A percentile compares a stretch with the other conserved stretches of the same genome.
phyloP scores from a whole-genome alignment of 2,797 vertebrate genomes.

The Chiloscyllium punctatum region DNA sequence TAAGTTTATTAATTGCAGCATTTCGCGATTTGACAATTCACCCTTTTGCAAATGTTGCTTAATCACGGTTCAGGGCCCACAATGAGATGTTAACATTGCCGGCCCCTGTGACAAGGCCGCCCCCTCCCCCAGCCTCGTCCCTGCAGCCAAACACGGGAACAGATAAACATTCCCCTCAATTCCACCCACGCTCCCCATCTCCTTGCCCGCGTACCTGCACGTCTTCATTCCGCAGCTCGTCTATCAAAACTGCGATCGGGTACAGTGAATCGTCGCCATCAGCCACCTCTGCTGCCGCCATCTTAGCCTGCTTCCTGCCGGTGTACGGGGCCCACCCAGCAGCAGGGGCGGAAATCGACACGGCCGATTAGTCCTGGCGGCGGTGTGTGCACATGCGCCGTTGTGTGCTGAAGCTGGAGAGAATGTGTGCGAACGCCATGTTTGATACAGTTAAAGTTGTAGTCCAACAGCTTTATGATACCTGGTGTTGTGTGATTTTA shows the following conservation, averaged over 20 bases:
- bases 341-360: neutral
- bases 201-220: slow-evolving; percentile 60
- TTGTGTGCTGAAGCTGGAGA: neutral
- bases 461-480: too few relatives aligned
- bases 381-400: neutral
- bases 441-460: neutral
- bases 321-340: neutral
- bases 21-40: neutral
- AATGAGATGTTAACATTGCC: neutral
- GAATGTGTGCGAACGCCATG: neutral
- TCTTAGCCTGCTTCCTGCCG: slow-evolving; percentile 53
- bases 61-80: neutral
- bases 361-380: neutral
- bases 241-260: slow-evolving; percentile 77
- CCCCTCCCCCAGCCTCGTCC: neutral
- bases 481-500: too few relatives aligned
- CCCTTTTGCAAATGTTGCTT: neutral
- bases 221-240: slow-evolving; percentile 76
- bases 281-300: slow-evolving; percentile 78
- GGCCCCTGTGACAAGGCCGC: slow-evolving; percentile 34
- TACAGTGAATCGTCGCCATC: slow-evolving; percentile 80
- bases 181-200: neutral
- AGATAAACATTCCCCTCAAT: neutral
- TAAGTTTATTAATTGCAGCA: neutral
- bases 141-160: slow-evolving; percentile 16